These are phyloP conservation scores for Caenorhabditis sp. DNA, from an alignment of 2,888 invertebrate genomes.

Conservation along the genomic window DNA sequence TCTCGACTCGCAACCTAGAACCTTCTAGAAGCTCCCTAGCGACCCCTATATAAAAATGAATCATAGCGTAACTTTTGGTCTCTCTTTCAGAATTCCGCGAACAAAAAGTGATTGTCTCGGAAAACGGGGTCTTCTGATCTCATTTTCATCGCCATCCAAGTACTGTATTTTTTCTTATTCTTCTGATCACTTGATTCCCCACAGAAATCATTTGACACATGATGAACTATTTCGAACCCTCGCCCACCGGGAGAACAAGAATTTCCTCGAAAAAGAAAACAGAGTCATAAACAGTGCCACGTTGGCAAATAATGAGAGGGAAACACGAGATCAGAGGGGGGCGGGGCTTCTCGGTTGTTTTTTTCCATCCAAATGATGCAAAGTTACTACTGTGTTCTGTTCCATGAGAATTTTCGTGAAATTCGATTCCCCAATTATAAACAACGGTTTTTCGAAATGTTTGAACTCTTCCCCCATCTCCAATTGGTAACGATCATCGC, in stretches of 20 bases:
- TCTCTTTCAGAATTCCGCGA: not conserved
- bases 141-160: not conserved
- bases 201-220: not conserved
- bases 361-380: constrained; percentile 27
- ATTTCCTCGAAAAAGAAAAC: constrained; percentile 13
- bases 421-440: not conserved
- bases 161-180: not conserved
- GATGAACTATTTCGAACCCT: constrained; percentile 15
- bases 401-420: not conserved
- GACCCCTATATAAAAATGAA: not conserved
- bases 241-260: too few species aligned
- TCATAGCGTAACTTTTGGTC: not conserved
- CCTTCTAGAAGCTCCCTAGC: constrained; percentile 3
- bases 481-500: constrained; percentile 42
- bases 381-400: not conserved
- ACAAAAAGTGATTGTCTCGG: not conserved
- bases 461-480: constrained; percentile 21
- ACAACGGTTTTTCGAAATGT: constrained; percentile 27
- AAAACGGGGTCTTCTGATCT: constrained; percentile 3
- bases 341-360: not conserved
- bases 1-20: not conserved
- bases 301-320: not conserved
- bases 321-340: constrained; percentile 1
- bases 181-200: constrained; percentile 22
- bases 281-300: constrained; percentile 3